Conservation (phyloP, 2,113 vertebrate genomes). For the Lonchura striata region DNA sequence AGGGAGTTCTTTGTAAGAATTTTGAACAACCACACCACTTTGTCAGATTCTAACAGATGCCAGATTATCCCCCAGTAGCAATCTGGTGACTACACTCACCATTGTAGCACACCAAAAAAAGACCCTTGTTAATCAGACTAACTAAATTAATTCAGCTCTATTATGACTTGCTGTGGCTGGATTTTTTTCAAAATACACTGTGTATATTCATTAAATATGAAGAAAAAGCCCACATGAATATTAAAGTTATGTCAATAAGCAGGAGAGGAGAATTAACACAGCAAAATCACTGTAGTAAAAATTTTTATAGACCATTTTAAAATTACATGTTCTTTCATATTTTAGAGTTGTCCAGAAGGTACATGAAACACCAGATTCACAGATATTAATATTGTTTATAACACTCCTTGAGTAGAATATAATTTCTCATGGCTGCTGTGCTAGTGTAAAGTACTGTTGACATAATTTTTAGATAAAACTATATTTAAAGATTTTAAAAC, state of each 20-base stretch:
- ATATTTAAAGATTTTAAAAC: neutral
- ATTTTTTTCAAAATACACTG: conserved; percentile 14
- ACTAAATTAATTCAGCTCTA: conserved; percentile 38
- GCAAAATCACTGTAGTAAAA: neutral
- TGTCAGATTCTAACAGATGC: neutral
- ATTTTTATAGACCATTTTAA: conserved; percentile 17
- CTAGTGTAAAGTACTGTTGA: neutral
- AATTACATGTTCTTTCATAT: neutral
- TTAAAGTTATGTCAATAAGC: conserved; percentile 45
- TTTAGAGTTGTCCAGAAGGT: neutral
- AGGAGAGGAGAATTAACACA: conserved; percentile 4
- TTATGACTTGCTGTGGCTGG: conserved; percentile 4
- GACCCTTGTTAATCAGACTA: conserved; percentile 35
- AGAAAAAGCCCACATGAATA: neutral
- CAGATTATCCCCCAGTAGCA: neutral
- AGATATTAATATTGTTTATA: neutral
- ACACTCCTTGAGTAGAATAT: neutral
- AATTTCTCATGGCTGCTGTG: neutral
- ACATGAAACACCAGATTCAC: neutral
- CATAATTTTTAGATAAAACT: neutral
- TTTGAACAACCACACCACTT: neutral
- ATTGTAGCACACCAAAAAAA: conserved; percentile 34
- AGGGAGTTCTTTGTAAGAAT: neutral
- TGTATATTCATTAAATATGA: conserved; percentile 26
- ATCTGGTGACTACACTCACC: neutral